Evolutionary conservation across 2,113 vertebrate species (phyloP).

Genomic region (Odontesthes bonariensis): DNA sequence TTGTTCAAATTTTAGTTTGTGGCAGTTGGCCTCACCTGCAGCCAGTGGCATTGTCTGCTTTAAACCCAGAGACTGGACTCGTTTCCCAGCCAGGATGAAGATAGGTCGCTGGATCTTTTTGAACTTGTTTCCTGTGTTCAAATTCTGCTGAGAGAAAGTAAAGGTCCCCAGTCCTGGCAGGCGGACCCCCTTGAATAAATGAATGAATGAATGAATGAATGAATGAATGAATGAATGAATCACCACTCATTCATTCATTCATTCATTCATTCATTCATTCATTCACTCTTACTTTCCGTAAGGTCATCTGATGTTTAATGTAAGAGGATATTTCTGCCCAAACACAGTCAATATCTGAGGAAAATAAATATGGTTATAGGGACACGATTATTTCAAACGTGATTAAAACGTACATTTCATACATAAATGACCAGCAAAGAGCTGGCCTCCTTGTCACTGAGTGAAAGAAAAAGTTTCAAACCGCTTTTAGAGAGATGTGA

Average conservation of each 20-base stretch:
- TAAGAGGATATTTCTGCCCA: constrained; percentile 84
- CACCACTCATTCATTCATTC: too few relatives aligned
- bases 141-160: constrained; percentile 82
- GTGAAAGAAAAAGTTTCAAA: constrained; percentile 8
- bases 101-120: constrained; percentile 78
- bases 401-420: too few relatives aligned
- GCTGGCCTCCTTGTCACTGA: too few relatives aligned
- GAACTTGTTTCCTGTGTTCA: constrained; percentile 78
- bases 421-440: neutral
- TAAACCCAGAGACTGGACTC: constrained; percentile 78
- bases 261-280: too few relatives aligned
- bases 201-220: neutral
- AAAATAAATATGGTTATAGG: constrained; percentile 13
- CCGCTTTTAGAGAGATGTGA: constrained; percentile 64
- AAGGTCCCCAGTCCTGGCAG: constrained; percentile 86
- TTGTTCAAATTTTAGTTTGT: neutral
- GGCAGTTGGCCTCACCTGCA: constrained; percentile 74
- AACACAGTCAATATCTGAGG: constrained; percentile 82
- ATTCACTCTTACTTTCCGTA: constrained; percentile 78
- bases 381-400: neutral
- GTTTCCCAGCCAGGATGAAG: constrained; percentile 84
- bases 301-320: constrained; percentile 78
- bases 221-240: constrained; percentile 12
- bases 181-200: constrained; percentile 80
- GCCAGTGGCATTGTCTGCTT: constrained; percentile 76